phyloP scores from a whole-genome alignment of 2,797 vertebrate genomes.

The Cyclopterus lumpus region DNA sequence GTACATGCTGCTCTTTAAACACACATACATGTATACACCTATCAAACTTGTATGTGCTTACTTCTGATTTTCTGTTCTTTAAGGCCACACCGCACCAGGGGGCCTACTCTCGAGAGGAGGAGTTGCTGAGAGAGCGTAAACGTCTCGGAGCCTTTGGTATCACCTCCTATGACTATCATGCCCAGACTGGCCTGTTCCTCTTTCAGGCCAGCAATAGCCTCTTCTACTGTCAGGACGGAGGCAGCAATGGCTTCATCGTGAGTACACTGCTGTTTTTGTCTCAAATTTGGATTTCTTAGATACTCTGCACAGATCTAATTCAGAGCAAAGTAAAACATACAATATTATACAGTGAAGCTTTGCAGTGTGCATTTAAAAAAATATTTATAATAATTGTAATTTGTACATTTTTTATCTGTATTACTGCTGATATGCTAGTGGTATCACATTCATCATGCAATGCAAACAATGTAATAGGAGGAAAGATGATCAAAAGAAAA shows the following conservation, averaged over 20 bases:
- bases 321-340: not conserved
- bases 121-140: conserved; percentile 94
- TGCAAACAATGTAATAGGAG: not conserved
- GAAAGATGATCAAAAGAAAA: not conserved
- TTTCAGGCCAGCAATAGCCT: conserved; percentile 99
- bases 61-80: conserved; percentile 12
- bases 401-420: not conserved
- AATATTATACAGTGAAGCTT: not conserved
- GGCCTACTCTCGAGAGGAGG: conserved; percentile 95
- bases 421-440: not conserved
- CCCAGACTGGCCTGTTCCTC: conserved; percentile 94
- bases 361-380: not conserved
- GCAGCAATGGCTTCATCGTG: conserved; percentile 96
- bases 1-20: not conserved
- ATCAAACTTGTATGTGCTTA: not conserved
- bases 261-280: conserved; percentile 67
- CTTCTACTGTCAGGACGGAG: conserved; percentile 95
- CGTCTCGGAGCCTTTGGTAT: conserved; percentile 96
- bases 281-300: not conserved
- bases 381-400: not conserved
- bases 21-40: not conserved
- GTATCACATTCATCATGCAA: not conserved
- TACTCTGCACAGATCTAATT: not conserved
- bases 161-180: conserved; percentile 97
- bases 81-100: conserved; percentile 97